Conservation (phyloP, 2,888 invertebrate species). For the Acleris holmiana region DNA sequence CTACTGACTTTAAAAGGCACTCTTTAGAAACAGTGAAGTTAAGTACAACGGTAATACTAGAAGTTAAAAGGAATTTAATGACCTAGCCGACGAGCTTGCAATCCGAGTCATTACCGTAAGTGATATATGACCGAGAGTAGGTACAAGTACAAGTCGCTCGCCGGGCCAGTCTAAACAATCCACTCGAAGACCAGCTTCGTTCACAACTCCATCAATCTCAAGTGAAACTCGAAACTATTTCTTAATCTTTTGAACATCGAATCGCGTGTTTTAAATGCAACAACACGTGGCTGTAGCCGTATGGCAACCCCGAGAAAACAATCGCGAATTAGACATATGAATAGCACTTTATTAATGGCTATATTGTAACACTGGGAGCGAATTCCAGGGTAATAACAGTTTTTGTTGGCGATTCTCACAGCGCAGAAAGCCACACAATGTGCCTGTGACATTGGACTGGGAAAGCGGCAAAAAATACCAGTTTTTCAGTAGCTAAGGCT, state of each 20-base stretch:
- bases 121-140: constrained; percentile 21
- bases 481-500: constrained; percentile 61
- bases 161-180: constrained; percentile 38
- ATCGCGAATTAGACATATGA: constrained; percentile 23
- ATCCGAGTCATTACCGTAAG: constrained; percentile 12
- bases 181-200: constrained; percentile 59
- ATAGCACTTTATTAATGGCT: constrained; percentile 35
- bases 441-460: constrained; percentile 44
- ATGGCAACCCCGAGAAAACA: constrained; percentile 26
- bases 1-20: constrained; percentile 41
- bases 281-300: constrained; percentile 38
- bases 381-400: constrained; percentile 52
- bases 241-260: constrained; percentile 45
- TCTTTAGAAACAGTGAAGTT: constrained; percentile 26
- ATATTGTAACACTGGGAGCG: constrained; percentile 49
- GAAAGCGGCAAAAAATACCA: constrained; percentile 65
- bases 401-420: constrained; percentile 53
- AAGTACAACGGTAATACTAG: constrained; percentile 36
- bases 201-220: constrained; percentile 29
- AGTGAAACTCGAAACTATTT: constrained; percentile 53
- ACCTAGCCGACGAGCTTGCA: constrained; percentile 9
- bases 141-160: neutral
- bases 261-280: constrained; percentile 48
- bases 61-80: constrained; percentile 24
- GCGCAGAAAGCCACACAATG: constrained; percentile 43